phyloP scores from a whole-genome alignment of 2,113 vertebrate genomes.

The Ibidorhyncha struthersii region DNA sequence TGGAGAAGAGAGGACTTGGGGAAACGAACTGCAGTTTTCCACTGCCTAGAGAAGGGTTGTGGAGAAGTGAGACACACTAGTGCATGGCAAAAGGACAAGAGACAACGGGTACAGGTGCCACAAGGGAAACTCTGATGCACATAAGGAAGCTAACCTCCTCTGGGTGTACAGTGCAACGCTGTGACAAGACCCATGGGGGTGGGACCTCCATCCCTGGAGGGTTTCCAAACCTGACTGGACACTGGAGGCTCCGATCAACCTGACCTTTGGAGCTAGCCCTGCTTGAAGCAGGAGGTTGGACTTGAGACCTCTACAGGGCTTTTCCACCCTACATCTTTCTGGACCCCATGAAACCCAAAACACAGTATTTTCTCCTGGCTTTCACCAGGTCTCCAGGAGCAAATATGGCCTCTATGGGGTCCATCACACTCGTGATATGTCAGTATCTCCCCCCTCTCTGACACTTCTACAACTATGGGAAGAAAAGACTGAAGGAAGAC shows the following conservation, averaged over 20 bases:
- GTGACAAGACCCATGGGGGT: neutral
- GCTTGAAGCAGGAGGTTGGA: neutral
- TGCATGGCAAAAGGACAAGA: neutral
- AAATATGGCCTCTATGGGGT: neutral
- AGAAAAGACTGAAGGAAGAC: neutral
- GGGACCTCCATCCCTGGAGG: neutral
- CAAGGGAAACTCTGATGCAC: neutral
- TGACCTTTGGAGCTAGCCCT: neutral
- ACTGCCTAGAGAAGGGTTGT: neutral
- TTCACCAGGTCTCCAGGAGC: neutral
- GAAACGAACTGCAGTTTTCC: neutral
- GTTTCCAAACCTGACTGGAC: neutral
- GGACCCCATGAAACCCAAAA: neutral
- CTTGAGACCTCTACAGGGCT: neutral
- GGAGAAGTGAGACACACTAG: neutral
- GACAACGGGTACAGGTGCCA: neutral
- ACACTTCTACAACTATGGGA: neutral
- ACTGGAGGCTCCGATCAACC: neutral
- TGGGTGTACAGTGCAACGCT: neutral
- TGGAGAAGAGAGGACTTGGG: neutral
- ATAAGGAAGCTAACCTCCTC: neutral
- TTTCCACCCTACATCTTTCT: neutral
- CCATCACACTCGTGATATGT: neutral
- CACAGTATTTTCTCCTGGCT: neutral
- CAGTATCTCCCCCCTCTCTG: neutral